phyloP scores from a whole-genome alignment of 2,888 invertebrate genomes.

The Leucozona laternaria region DNA sequence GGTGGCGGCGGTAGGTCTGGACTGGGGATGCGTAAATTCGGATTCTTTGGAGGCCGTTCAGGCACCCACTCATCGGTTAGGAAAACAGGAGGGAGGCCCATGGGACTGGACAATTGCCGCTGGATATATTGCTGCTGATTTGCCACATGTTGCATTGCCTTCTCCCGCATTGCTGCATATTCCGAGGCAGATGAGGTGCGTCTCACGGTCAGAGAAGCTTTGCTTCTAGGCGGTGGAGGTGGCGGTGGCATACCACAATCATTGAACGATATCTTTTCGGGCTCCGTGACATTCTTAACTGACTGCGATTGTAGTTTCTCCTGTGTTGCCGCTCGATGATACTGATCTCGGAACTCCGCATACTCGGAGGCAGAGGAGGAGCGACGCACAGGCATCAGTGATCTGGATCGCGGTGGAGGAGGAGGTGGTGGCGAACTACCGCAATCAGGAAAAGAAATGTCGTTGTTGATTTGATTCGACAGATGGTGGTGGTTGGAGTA shows the following conservation, averaged over 20 bases:
- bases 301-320: conserved; percentile 79
- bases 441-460: conserved; percentile 57
- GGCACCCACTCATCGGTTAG: conserved; percentile 89
- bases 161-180: conserved; percentile 85
- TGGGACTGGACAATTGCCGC: conserved; percentile 83
- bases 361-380: conserved; percentile 90
- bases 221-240: conserved; percentile 83
- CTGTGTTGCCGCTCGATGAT: conserved; percentile 78
- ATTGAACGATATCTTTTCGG: conserved; percentile 83
- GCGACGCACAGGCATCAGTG: conserved; percentile 83
- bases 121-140: conserved; percentile 82
- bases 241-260: conserved; percentile 84
- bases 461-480: conserved; percentile 54
- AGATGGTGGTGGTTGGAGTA: conserved; percentile 63
- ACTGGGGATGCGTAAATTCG: conserved; percentile 85
- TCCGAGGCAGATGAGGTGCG: conserved; percentile 89
- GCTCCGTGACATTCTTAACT: conserved; percentile 81
- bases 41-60: conserved; percentile 91
- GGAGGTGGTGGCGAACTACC: conserved; percentile 81
- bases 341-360: conserved; percentile 84
- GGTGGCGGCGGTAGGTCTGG: conserved; percentile 84
- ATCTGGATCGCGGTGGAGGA: conserved; percentile 82
- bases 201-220: conserved; percentile 79
- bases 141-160: conserved; percentile 81
- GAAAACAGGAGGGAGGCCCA: conserved; percentile 85